phyloP scores from a whole-genome alignment of 2,888 invertebrate species.

The Ctenicera cuprea region DNA sequence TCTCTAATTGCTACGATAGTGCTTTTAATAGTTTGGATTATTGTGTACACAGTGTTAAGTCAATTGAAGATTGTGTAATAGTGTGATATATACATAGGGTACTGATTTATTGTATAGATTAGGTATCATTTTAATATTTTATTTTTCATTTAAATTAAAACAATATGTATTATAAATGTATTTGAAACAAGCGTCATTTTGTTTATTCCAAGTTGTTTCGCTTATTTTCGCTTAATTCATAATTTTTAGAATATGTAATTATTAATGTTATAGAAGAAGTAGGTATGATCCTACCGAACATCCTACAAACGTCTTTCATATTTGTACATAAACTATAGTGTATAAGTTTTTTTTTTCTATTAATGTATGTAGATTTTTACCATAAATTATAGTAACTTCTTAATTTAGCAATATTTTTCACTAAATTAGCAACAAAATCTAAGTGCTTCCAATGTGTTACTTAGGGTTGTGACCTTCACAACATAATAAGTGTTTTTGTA shows the following conservation, averaged over 20 bases:
- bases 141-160: conserved; percentile 23
- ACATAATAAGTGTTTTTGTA: background rate
- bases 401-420: background rate
- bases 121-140: conserved; percentile 2
- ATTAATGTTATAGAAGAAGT: no score
- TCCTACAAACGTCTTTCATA: conserved; percentile 25
- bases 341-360: background rate
- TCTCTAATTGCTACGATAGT: conserved; percentile 72
- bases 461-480: background rate
- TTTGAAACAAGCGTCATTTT: conserved; percentile 19
- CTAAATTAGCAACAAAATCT: conserved; percentile 36
- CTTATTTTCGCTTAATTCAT: background rate
- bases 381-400: background rate
- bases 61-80: conserved; percentile 66
- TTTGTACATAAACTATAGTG: conserved; percentile 5
- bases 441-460: conserved; percentile 29
- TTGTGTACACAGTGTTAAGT: conserved; percentile 69
- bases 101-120: conserved; percentile 2
- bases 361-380: background rate
- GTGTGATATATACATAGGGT: conserved; percentile 54
- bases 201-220: conserved; percentile 14
- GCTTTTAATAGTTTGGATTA: conserved; percentile 73
- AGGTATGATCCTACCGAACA: background rate
- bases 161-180: conserved; percentile 57
- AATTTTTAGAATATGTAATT: no score